These are phyloP conservation scores for Ischnus inquisitorius DNA, from an alignment of 2,888 invertebrate species.

Conservation along the genomic window DNA sequence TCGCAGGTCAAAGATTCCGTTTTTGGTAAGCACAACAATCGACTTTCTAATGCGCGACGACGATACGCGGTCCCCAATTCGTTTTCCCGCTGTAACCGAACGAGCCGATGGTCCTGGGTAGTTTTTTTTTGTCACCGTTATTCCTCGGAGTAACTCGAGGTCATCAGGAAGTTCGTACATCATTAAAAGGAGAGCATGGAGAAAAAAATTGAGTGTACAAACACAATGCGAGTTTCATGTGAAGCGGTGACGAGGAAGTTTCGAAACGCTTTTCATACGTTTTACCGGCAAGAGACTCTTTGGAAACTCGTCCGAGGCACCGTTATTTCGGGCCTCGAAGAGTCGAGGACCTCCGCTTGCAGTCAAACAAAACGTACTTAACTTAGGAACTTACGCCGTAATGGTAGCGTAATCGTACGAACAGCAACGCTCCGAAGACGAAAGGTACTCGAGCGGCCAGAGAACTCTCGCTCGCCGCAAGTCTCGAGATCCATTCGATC, in stretches of 20 bases:
- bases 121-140: background rate
- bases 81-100: too few relatives aligned
- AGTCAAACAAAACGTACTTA: slow-evolving; percentile 1
- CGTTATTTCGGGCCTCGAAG: background rate
- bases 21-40: too few relatives aligned
- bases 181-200: background rate
- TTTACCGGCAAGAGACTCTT: background rate
- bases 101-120: too few relatives aligned
- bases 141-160: background rate
- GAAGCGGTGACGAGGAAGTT: background rate
- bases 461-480: slow-evolving; percentile 28
- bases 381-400: slow-evolving; percentile 1
- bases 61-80: too few relatives aligned
- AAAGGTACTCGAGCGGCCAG: slow-evolving; percentile 41
- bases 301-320: background rate
- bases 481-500: slow-evolving; percentile 17
- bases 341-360: slow-evolving; percentile 1
- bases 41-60: too few relatives aligned
- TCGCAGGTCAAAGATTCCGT: too few relatives aligned
- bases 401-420: background rate
- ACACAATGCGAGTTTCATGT: background rate
- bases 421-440: slow-evolving; percentile 32
- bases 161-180: background rate
- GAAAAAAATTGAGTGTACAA: background rate
- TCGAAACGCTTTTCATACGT: background rate